Conservation (phyloP, 92 coral and sea anemone species). For the Ricordea florida region DNA sequence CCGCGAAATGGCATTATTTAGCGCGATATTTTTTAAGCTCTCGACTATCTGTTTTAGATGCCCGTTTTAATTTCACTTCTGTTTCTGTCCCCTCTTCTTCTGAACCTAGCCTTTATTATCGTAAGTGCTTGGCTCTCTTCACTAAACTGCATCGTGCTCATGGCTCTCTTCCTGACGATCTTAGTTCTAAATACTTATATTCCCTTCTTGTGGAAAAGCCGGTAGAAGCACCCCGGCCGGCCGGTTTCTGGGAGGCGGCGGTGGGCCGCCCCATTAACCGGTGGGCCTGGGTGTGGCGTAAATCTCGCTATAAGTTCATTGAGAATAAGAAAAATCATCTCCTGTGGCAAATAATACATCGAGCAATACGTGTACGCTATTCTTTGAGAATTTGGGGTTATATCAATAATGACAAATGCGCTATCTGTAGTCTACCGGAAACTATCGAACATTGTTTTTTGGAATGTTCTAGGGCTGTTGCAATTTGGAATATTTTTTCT, state of each 20-base stretch:
- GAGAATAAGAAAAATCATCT: neutral
- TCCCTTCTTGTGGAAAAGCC: neutral
- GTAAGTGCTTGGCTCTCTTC: neutral
- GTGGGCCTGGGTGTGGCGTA: neutral
- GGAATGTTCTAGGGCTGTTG: neutral
- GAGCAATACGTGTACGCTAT: neutral
- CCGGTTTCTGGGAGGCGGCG: neutral
- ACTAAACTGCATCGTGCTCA: too few relatives aligned
- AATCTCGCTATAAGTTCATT: neutral
- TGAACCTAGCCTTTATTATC: neutral
- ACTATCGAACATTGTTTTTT: conserved; percentile 34
- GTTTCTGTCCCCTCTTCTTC: neutral
- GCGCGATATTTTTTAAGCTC: conserved; percentile 7
- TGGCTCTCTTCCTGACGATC: neutral
- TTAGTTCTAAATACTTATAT: neutral
- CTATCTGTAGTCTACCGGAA: neutral
- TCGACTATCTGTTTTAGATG: neutral
- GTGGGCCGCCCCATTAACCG: neutral
- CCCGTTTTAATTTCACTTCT: neutral
- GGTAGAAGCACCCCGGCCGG: neutral
- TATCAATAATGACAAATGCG: neutral
- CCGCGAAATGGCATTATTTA: neutral
- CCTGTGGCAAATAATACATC: neutral
- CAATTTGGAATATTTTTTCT: neutral
- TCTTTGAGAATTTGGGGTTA: conserved; percentile 3